Base-by-base conservation (phyloP, 1,140 invertebrate species). In the Drosophila mojavensis region DNA sequence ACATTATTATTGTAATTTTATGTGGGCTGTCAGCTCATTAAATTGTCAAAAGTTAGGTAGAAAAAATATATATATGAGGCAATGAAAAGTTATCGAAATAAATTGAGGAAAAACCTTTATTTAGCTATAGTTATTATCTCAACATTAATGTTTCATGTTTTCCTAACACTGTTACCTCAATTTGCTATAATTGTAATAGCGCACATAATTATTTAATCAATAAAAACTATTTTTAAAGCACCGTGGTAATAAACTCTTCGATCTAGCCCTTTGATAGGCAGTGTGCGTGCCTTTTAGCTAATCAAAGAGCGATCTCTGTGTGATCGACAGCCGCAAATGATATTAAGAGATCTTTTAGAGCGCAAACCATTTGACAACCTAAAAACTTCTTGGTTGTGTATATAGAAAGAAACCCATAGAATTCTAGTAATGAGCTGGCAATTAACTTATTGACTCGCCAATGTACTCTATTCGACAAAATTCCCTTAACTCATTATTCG, bases 1-100 rank as follows among this genome's bases (percentile, higher is more conserved):
- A 62, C 55, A 81, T 64, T 81, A 64, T 56, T 67, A 67, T 77
- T 77, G 53, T 55, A 61, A 58, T 81, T 81, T 81, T 64, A 81
- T 77, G 69, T 66, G 47, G 62, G 63, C 53, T 53, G 61, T 26
- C 39, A 7, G 33, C 53, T 76, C 66, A 59, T 80, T 72, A 72
- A 63, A 66, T 60, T 55, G 39, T 67, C 48, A 66, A 72, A 60
- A 54, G 15, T 50, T 68, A 26, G 65, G 41, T 68, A 55, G 51
- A 74, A 56, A 30, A 36, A 10, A 48, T 47, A 9, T 20, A 7
- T 20, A 20, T 20, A 20, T 20, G 20, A 24, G 3, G 3, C 20
- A 24, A 24, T 24, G 0, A 47, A 47, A 13, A 47, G 15, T 5
- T 7, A 9, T 47, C 5, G 4, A 7, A 17, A 2, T 5, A 20